Evolutionary conservation across 2,797 vertebrate species (phyloP).

Genomic region (Sphenodon punctatus): DNA sequence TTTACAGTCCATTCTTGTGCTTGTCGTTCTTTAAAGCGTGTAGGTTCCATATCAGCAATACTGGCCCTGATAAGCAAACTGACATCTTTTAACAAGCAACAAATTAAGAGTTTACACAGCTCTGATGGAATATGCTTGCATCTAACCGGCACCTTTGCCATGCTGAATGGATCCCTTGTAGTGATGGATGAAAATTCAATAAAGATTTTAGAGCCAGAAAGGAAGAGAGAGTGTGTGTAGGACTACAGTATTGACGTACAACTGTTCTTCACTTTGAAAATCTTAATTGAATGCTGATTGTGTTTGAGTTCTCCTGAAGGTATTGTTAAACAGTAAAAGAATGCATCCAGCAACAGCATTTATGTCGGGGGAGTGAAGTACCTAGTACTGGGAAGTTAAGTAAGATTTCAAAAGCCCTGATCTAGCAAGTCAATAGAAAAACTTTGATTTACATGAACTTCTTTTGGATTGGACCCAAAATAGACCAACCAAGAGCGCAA

Average conservation of each 20-base stretch:
- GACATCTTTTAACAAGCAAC: constrained; percentile 48
- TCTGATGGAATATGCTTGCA: constrained; percentile 33
- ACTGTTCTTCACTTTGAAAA: neutral
- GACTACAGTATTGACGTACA: neutral
- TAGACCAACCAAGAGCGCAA: neutral
- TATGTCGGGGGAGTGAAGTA: neutral
- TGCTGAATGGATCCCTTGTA: constrained; percentile 49
- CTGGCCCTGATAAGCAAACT: constrained; percentile 18
- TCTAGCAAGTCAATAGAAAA: neutral
- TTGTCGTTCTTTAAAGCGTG: constrained; percentile 15
- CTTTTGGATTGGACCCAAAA: neutral
- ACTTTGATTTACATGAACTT: neutral
- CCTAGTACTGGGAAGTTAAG: neutral
- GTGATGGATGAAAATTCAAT: constrained; percentile 71
- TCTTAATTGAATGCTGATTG: neutral
- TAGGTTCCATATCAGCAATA: constrained; percentile 22
- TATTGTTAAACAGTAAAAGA: neutral
- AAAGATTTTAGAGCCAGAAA: constrained; percentile 28
- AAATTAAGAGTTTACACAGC: constrained; percentile 55
- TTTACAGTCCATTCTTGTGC: neutral
- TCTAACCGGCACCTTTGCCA: constrained; percentile 1
- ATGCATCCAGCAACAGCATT: neutral
- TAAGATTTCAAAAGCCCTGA: neutral
- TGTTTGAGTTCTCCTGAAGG: neutral
- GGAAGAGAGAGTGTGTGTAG: neutral